Conservation (phyloP, 2,797 vertebrate genomes). For the Syngnathus acus region DNA sequence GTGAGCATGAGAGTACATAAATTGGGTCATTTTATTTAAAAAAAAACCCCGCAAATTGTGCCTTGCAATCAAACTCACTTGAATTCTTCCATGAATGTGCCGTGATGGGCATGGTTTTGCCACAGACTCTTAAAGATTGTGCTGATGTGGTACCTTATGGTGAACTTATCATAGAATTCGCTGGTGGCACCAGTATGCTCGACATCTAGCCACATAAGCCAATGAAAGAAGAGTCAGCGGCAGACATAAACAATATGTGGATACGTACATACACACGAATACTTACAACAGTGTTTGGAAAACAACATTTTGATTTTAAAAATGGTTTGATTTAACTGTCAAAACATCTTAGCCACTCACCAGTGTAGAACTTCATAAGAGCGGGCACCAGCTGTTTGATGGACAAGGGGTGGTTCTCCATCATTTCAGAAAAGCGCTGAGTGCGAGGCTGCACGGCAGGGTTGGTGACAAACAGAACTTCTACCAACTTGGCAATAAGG, state of each 20-base stretch:
- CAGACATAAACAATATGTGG: neutral
- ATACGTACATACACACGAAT: neutral
- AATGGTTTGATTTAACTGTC: neutral
- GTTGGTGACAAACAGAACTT: slow-evolving; percentile 98
- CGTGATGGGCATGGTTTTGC: slow-evolving; percentile 95
- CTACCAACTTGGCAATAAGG: slow-evolving; percentile 94
- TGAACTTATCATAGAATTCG: slow-evolving; percentile 99
- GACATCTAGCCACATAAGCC: slow-evolving; percentile 73
- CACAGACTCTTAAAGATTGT: slow-evolving; percentile 99
- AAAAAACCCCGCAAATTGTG: neutral
- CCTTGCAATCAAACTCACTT: slow-evolving; percentile 78
- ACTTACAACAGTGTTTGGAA: neutral
- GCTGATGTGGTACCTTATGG: slow-evolving; percentile 98
- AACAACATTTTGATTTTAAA: neutral
- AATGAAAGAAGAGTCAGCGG: neutral
- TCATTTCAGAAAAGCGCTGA: slow-evolving; percentile 97
- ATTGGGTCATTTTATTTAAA: neutral
- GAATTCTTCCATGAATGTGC: slow-evolving; percentile 98
- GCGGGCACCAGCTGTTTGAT: slow-evolving; percentile 92
- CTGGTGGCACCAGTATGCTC: slow-evolving; percentile 97
- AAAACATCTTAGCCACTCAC: slow-evolving; percentile 50
- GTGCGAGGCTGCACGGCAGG: slow-evolving; percentile 94
- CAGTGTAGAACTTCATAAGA: slow-evolving; percentile 99
- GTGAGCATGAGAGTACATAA: slow-evolving; percentile 2
- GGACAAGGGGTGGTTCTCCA: slow-evolving; percentile 93